Base-by-base conservation (phyloP, 1,140 invertebrate genomes). In the Hycleus cichorii region DNA sequence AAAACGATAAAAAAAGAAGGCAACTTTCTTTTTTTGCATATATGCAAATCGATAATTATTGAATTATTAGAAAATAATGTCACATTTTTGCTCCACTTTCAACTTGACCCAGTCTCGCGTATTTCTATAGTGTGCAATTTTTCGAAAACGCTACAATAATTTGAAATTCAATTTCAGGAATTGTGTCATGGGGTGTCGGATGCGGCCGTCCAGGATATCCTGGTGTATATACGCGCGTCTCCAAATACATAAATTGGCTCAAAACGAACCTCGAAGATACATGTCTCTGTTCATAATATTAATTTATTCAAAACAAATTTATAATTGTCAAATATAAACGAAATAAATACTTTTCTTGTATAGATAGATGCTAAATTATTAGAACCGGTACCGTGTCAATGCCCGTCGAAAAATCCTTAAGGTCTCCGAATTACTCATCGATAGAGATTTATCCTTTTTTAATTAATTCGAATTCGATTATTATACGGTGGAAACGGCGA, bases 211-310 rank as follows among this genome's bases (percentile, higher is more conserved):
- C 79, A 2, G 78, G 81, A 3, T 78, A 80, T 55, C 85, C 85
- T 1, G 85, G 84, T 10, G 85, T 90, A 3, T 90, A 90, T 64
- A 88, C 87, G 0, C 76, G 86, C 40, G 83, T 90, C 0, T 76
- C 81, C 6, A 77, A 78, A 62, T 88, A 86, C 67, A 64, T 84
- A 0, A 75, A 78, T 11, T 90, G 87, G 87, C 82, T 90, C 49
- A 73, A 72, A 40, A 66, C 74, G 5, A 82, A 84, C 47, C 81
- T 84, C 59, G 75, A 78, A 26, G 80, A 82, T 58, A 78, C 80
- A n/a, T 87, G 84, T 67, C 61, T 80, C 5, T 85, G 84, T 59
- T 48, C 42, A 42, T 59, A 38, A 18, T 26, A 51, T 26, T 38
- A 42, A 39, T 40, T 50, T 50, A 39, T 50, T 50, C 4, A 25